Evolutionary conservation across 2,797 vertebrate species (phyloP).

Genomic region (Lindbergichthys nudifrons): DNA sequence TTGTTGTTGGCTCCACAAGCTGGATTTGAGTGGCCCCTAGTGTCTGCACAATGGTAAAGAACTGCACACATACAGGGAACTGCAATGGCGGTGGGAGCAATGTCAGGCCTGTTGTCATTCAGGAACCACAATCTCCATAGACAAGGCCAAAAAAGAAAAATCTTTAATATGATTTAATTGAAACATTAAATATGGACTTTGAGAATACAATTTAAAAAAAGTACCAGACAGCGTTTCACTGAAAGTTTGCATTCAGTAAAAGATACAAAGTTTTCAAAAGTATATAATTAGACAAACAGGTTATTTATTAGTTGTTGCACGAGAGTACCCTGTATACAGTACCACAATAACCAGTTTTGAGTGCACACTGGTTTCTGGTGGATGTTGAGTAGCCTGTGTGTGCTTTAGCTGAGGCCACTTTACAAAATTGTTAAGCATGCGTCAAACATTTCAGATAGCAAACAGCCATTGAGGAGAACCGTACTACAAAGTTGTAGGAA

Average conservation of each 20-base stretch:
- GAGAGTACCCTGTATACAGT: background rate
- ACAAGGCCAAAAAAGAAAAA: background rate
- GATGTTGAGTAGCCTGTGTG: background rate
- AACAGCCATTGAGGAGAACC: background rate
- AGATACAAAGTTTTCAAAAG: too few species aligned
- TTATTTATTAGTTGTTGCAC: background rate
- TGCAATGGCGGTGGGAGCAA: background rate
- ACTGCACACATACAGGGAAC: constrained; percentile 1
- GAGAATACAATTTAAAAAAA: background rate
- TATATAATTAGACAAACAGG: background rate
- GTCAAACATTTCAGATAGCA: background rate
- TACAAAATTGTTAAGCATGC: background rate
- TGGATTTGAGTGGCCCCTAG: constrained; percentile 53
- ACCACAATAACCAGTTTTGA: background rate
- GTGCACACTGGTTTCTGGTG: background rate
- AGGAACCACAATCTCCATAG: background rate
- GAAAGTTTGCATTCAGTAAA: background rate
- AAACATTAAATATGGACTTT: background rate
- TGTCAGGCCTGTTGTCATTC: background rate
- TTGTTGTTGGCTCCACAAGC: constrained; percentile 1
- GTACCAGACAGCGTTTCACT: background rate
- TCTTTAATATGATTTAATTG: background rate
- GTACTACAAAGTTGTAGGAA: background rate
- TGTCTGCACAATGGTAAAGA: constrained; percentile 15
- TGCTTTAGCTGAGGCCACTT: background rate